These are phyloP conservation scores for Cairina moschata DNA, from an alignment of 2,113 vertebrate genomes.

Conservation along the genomic window DNA sequence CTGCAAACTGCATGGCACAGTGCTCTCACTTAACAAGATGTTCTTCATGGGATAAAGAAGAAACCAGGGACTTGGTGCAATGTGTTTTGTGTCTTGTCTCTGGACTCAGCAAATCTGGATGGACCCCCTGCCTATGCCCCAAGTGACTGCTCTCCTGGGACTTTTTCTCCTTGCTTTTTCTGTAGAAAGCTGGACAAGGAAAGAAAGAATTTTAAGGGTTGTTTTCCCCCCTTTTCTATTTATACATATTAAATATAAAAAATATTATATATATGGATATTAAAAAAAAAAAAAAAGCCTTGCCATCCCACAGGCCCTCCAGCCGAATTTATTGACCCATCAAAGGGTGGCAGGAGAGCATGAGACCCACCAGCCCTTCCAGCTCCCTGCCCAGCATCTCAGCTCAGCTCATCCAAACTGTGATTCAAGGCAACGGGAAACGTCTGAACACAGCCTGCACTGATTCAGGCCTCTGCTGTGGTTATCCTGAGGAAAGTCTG, in stretches of 20 bases:
- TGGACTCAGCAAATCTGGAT: background rate
- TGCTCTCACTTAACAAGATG: background rate
- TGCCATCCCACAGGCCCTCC: background rate
- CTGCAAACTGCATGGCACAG: background rate
- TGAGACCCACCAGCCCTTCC: background rate
- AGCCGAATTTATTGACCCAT: background rate
- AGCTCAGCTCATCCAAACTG: background rate
- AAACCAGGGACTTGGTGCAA: background rate
- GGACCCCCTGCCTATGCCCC: background rate
- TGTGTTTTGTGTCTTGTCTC: background rate
- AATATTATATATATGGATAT: background rate
- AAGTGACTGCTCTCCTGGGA: background rate
- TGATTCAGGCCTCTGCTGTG: background rate
- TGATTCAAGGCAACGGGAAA: background rate
- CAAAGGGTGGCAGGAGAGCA: background rate
- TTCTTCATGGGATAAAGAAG: background rate
- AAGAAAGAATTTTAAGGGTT: background rate
- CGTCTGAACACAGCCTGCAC: accelerated
- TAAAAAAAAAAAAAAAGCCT: background rate
- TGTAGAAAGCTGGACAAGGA: background rate
- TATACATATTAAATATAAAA: background rate
- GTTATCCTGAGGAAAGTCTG: background rate
- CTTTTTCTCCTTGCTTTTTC: background rate
- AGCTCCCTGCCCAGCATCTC: background rate
- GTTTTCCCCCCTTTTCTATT: background rate